Conservation (phyloP, 1,140 invertebrate species). For the Lepidurus apus region DNA sequence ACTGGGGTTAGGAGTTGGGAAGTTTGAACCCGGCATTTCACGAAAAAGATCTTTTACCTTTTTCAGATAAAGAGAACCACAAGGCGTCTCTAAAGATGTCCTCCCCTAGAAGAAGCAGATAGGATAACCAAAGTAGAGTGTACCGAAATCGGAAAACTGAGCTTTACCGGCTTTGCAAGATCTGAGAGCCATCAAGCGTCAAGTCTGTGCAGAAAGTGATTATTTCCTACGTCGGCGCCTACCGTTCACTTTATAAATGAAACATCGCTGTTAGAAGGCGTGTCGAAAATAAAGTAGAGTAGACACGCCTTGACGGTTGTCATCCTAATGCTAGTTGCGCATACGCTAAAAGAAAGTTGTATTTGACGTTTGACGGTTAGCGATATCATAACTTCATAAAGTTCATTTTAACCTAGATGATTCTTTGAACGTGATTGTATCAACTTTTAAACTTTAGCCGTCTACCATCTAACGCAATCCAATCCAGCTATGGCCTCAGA, state of each 20-base stretch:
- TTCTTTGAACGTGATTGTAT: not conserved
- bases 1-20: not conserved
- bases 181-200: too few relatives aligned
- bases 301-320: constrained; percentile 6
- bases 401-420: not conserved
- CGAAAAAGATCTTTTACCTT: not conserved
- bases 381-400: not conserved
- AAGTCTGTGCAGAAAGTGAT: too few relatives aligned
- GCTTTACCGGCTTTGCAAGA: too few relatives aligned
- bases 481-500: not conserved
- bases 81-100: not conserved
- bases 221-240: too few relatives aligned
- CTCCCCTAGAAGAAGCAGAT: not conserved
- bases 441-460: not conserved
- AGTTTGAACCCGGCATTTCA: not conserved
- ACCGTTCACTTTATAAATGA: too few relatives aligned
- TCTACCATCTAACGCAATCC: not conserved
- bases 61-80: not conserved
- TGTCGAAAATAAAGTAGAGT: not conserved
- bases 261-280: not conserved
- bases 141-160: too few relatives aligned
- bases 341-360: not conserved
- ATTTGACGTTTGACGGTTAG: not conserved
- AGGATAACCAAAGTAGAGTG: too few relatives aligned
- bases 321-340: not conserved